These are phyloP conservation scores for Listronotus bonariensis DNA, from an alignment of 1,140 invertebrate species.

Conservation along the genomic window DNA sequence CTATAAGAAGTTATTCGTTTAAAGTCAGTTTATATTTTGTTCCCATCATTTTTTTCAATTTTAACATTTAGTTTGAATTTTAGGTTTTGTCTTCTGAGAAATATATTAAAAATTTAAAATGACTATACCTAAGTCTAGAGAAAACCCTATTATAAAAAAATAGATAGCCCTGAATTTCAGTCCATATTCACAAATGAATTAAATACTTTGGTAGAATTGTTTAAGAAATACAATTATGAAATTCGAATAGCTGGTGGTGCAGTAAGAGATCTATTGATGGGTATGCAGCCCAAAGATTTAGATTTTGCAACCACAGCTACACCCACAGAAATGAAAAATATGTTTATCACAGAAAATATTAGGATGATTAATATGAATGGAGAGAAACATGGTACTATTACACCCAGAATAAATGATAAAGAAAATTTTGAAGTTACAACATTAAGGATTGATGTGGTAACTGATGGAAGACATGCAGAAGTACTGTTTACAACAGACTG, in stretches of 20 bases:
- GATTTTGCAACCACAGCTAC: constrained; percentile 99
- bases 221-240: constrained; percentile 83
- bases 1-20: too few relatives aligned
- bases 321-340: constrained; percentile 93
- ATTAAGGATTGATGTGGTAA: constrained; percentile 87
- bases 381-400: constrained; percentile 97
- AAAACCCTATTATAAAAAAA: constrained; percentile 71
- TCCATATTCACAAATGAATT: constrained; percentile 85
- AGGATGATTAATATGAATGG: constrained; percentile 93
- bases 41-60: too few relatives aligned
- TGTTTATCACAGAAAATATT: constrained; percentile 86
- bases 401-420: constrained; percentile 93
- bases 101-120: constrained; percentile 41
- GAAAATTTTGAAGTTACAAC: constrained; percentile 95
- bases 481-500: constrained; percentile 95
- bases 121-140: constrained; percentile 58
- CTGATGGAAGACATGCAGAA: constrained; percentile 94
- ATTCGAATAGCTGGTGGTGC: constrained; percentile 94
- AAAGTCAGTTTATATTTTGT: too few relatives aligned
- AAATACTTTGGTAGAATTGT: constrained; percentile 68
- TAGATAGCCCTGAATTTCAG: constrained; percentile 74
- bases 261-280: constrained; percentile 93
- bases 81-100: not conserved
- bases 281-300: constrained; percentile 83
- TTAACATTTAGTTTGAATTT: too few relatives aligned